Percentiles rank a stretch among this genome's conserved stretches.
These are phyloP conservation scores for Sebastolobus alascanus DNA, from an alignment of 2,797 vertebrate species.

Conservation along the genomic window DNA sequence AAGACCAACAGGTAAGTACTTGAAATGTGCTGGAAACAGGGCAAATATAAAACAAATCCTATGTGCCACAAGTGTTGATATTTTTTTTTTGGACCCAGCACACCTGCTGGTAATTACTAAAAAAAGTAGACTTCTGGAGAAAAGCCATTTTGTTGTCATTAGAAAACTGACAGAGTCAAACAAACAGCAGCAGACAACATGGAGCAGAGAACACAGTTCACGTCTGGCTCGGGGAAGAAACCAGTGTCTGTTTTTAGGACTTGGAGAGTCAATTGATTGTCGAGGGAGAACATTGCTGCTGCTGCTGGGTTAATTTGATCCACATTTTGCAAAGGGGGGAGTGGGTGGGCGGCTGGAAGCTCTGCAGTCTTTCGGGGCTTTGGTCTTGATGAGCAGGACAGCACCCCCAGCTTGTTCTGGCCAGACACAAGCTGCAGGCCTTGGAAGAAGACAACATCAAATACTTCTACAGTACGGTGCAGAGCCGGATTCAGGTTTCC, in stretches of 20 bases:
- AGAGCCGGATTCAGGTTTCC: conserved; percentile 44
- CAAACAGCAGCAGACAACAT: conserved; percentile 70
- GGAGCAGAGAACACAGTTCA: conserved; percentile 58
- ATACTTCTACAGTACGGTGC: conserved; percentile 41
- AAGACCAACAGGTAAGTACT: conserved; percentile 34
- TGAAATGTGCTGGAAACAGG: conserved; percentile 2
- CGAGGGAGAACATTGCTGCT: conserved; percentile 75
- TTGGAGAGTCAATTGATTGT: conserved; percentile 70
- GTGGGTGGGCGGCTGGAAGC: conserved; percentile 61
- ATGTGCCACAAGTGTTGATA: conserved; percentile 46
- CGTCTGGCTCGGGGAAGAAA: conserved; percentile 65
- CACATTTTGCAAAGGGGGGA: conserved; percentile 74
- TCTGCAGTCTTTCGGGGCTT: conserved; percentile 55
- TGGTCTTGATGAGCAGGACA: conserved; percentile 69
- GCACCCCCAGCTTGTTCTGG: conserved; percentile 46
- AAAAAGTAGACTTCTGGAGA: conserved; percentile 47
- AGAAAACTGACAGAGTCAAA: conserved; percentile 71
- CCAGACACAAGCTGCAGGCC: conserved; percentile 62
- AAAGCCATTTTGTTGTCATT: conserved; percentile 62
- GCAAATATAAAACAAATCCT: conserved; percentile 39
- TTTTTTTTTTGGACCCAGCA: conserved; percentile 25
- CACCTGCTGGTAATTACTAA: conserved; percentile 66
- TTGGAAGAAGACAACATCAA: conserved; percentile 54
- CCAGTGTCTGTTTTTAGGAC: conserved; percentile 74
- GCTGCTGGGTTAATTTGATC: conserved; percentile 81